Evolutionary conservation across 2,888 invertebrate species (phyloP).

Genomic region (Spodoptera littoralis): DNA sequence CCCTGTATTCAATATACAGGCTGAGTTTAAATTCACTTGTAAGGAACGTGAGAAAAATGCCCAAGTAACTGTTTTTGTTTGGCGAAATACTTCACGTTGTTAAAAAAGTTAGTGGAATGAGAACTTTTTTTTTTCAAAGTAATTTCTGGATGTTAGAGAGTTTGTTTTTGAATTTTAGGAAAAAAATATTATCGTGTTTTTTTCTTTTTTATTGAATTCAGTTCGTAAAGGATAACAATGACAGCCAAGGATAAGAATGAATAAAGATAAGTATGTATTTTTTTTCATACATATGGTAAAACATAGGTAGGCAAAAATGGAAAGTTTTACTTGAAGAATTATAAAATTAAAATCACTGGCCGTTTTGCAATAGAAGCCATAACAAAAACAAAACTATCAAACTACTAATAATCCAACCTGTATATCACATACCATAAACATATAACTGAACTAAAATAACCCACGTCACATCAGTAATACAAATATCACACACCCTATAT

Average conservation of each 20-base stretch:
- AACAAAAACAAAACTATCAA: no score
- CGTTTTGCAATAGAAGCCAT: no score
- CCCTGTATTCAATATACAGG: conserved; percentile 47
- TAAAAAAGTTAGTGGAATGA: conserved; percentile 32
- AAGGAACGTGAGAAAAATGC: conserved; percentile 50
- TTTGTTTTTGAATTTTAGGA: conserved; percentile 24
- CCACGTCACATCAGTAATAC: not conserved
- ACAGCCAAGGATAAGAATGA: no score
- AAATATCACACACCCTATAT: conserved; percentile 5
- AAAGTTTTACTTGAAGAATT: no score
- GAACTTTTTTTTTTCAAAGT: conserved; percentile 30
- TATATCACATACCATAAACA: no score
- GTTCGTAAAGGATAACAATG: no score
- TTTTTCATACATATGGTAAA: no score
- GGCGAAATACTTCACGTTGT: conserved; percentile 22
- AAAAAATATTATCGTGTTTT: not conserved
- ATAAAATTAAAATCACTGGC: no score
- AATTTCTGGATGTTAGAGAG: conserved; percentile 27
- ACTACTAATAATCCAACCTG: no score
- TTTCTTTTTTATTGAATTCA: conserved; percentile 10
- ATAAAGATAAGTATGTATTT: no score
- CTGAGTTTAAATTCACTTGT: conserved; percentile 53
- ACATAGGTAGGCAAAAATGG: no score
- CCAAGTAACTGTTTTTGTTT: conserved; percentile 42
- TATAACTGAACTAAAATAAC: no score